A percentile compares a stretch with the other conserved stretches of the same genome.
Evolutionary conservation across 2,113 vertebrate genomes (phyloP).

Genomic region (Phocoena sinus): DNA sequence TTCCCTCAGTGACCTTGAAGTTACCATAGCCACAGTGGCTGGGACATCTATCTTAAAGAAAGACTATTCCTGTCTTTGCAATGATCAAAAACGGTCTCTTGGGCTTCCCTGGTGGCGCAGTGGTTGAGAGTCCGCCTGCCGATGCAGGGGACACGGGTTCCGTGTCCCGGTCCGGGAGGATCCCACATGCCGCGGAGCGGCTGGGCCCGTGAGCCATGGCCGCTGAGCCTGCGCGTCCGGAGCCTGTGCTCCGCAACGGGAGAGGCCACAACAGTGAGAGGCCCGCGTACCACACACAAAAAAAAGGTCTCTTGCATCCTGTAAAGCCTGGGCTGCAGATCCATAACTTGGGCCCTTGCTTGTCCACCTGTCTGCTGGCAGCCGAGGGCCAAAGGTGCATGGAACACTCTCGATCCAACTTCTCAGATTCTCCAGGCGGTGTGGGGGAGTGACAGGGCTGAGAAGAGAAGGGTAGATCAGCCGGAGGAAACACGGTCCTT

Average conservation of each 20-base stretch:
- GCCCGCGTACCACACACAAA: too few species aligned
- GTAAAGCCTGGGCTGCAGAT: not conserved
- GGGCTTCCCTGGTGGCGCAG: not conserved
- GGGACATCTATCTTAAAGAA: not conserved
- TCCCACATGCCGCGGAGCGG: too few species aligned
- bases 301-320: not conserved
- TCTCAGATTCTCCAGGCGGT: not conserved
- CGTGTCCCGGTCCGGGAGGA: too few species aligned
- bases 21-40: not conserved
- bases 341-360: not conserved
- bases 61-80: not conserved
- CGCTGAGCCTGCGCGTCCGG: too few species aligned
- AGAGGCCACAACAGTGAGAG: too few species aligned
- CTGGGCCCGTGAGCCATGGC: too few species aligned
- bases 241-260: too few species aligned
- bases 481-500: fast-evolving
- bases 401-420: fast-evolving
- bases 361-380: fast-evolving
- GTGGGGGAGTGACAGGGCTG: fast-evolving
- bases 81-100: not conserved
- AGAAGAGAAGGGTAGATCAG: not conserved
- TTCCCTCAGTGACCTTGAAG: not conserved
- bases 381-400: fast-evolving
- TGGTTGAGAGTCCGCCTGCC: too few species aligned
- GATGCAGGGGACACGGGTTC: too few species aligned